Conservation (phyloP, 2,113 vertebrate genomes). For the Speoplatyrhinus poulsoni region DNA sequence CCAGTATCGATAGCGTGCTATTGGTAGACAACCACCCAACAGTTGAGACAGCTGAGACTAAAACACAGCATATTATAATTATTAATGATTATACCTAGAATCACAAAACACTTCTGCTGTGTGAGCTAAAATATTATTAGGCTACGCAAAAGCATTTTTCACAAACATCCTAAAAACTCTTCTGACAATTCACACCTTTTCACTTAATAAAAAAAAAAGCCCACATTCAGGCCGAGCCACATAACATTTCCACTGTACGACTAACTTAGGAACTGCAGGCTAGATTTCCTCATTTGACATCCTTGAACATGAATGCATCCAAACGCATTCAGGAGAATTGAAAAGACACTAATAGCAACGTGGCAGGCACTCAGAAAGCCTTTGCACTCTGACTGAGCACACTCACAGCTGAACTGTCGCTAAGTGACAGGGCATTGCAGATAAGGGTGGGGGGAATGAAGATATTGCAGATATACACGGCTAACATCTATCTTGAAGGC, state of each 20-base stretch:
- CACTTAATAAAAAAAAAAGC: neutral
- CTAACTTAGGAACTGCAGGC: neutral
- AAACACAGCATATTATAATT: no score
- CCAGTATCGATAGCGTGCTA: no score
- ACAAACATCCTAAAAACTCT: no score
- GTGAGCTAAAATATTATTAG: no score
- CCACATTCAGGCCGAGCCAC: neutral
- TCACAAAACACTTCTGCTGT: no score
- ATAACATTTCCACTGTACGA: neutral
- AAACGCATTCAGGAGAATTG: constrained; percentile 6
- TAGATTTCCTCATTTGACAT: neutral
- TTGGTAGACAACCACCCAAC: no score
- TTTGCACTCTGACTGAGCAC: neutral
- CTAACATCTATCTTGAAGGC: neutral
- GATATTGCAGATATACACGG: neutral
- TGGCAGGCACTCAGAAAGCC: constrained; percentile 8
- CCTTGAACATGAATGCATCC: constrained; percentile 3
- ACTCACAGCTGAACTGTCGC: constrained; percentile 5
- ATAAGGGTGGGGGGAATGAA: neutral
- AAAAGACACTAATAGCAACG: constrained; percentile 1
- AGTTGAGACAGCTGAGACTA: no score
- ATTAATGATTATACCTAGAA: no score
- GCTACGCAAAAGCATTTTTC: no score
- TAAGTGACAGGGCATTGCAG: constrained; percentile 8
- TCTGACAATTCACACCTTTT: neutral